phyloP scores from a whole-genome alignment of 2,113 vertebrate genomes.

The Chauna torquata region DNA sequence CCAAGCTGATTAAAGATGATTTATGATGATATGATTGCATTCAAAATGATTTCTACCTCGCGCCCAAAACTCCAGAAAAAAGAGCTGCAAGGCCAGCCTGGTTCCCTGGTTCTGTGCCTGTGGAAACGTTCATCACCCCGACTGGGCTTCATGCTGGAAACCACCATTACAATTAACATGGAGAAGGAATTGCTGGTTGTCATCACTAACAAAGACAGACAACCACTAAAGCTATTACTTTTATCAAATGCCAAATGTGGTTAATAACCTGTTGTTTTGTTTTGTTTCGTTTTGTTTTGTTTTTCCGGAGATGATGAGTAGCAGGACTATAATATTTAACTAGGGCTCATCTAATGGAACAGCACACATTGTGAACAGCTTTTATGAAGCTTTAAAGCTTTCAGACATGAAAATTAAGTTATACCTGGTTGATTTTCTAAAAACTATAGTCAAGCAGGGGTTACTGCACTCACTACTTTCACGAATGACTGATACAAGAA shows the following conservation, averaged over 20 bases:
- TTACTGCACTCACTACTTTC: neutral
- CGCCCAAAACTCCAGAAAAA: neutral
- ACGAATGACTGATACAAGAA: neutral
- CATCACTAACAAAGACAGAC: neutral
- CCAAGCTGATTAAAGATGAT: neutral
- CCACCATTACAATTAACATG: neutral
- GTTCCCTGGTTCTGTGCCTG: neutral
- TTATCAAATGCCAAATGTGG: neutral
- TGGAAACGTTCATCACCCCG: neutral
- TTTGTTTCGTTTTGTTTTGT: neutral
- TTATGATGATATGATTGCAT: neutral
- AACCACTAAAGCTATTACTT: neutral
- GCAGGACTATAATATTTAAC: constrained; percentile 14
- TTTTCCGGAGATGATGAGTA: neutral
- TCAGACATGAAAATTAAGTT: neutral
- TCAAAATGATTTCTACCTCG: neutral
- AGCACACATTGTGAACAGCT: neutral
- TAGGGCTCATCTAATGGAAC: neutral
- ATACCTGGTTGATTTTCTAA: neutral
- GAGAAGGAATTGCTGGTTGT: constrained; percentile 1
- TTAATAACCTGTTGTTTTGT: neutral
- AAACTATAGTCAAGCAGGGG: neutral
- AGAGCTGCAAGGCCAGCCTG: too few species aligned
- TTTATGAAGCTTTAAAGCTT: neutral
- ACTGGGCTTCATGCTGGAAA: neutral